Base-by-base conservation (phyloP, 1,140 invertebrate species). In the Caenorhabditis remanei region DNA sequence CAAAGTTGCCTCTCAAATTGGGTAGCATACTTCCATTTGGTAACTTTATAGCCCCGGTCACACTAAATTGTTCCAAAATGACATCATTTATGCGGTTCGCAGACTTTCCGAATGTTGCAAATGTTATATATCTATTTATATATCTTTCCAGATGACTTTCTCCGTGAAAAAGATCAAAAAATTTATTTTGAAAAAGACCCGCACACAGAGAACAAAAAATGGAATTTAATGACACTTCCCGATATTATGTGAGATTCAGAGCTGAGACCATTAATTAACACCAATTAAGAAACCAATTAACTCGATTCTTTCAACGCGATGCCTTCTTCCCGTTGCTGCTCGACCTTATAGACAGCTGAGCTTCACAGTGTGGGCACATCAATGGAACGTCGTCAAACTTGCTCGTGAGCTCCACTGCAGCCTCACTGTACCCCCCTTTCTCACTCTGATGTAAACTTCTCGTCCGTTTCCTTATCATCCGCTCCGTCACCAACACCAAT, bases 391-490 rank as follows among this genome's bases (percentile, higher is more conserved):
- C 71, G 19, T 79, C 71, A 46, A 79, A 79, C 13, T 50, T 79
- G 5, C 71, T n/a, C 9, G 71, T 79, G 3, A 79, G n/a, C 71
- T 79, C 71, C 0, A 79, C 71, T 4, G 71, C 71, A 1, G 71
- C 71, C 46, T 79, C 71, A 50, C 71, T 79, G 71, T 50, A 79
- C 9, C 46, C 71, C 8, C 32, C 32, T 32, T 79, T 79, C 5
- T 79, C 71, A 79, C 43, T 71, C 24, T 71, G 65, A 71, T 79
- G 71, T 7, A 79, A 13, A 2, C 46, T 82, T 67, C 65, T 88
- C 50, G 87, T 88, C 50, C 84, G 65, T 48, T 88, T 88, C 32
- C 87, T 53, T 21, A 88, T 82, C 87, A 88, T 88, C 40, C 87
- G 79, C 55, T 88, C 87, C 3, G 87, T 85, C 11, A 88, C 87